Conservation (phyloP, 2,888 invertebrate species). For the Hypomecis punctinalis region DNA sequence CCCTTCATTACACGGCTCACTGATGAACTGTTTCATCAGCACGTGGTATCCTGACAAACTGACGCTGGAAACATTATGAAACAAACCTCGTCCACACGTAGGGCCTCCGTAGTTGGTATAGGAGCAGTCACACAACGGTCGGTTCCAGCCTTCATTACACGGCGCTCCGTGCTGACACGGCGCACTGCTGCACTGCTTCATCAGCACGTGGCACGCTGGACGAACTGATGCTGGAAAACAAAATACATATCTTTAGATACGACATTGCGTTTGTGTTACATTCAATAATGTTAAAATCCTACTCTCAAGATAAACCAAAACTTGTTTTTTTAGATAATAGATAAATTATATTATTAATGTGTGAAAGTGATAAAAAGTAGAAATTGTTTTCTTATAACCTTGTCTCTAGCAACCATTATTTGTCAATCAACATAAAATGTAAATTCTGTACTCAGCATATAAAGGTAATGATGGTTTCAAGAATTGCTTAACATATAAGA, state of each 20-base stretch:
- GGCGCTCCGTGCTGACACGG: conserved; percentile 96
- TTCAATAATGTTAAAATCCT: too few species aligned
- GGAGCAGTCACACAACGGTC: conserved; percentile 97
- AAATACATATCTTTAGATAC: not conserved
- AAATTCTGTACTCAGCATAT: too few species aligned
- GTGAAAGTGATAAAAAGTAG: too few species aligned
- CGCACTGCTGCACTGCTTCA: conserved; percentile 91
- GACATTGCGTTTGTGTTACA: not conserved
- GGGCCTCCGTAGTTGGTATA: conserved; percentile 95
- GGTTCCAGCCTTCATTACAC: conserved; percentile 98
- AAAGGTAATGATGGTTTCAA: too few species aligned
- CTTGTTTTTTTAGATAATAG: too few species aligned
- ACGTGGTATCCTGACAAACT: conserved; percentile 94
- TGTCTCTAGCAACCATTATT: too few species aligned
- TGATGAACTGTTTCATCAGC: conserved; percentile 91
- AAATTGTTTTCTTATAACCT: too few species aligned
- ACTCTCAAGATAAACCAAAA: too few species aligned
- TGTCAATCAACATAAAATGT: too few species aligned
- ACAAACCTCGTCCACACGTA: conserved; percentile 93
- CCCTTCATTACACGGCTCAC: conserved; percentile 95
- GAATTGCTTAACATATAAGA: too few species aligned
- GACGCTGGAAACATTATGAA: conserved; percentile 87
- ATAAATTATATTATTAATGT: too few species aligned
- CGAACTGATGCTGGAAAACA: conserved; percentile 90
- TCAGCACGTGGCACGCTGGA: conserved; percentile 93